These are phyloP conservation scores for Procambarus virginalis DNA, from an alignment of 1,140 invertebrate species.

Conservation along the genomic window DNA sequence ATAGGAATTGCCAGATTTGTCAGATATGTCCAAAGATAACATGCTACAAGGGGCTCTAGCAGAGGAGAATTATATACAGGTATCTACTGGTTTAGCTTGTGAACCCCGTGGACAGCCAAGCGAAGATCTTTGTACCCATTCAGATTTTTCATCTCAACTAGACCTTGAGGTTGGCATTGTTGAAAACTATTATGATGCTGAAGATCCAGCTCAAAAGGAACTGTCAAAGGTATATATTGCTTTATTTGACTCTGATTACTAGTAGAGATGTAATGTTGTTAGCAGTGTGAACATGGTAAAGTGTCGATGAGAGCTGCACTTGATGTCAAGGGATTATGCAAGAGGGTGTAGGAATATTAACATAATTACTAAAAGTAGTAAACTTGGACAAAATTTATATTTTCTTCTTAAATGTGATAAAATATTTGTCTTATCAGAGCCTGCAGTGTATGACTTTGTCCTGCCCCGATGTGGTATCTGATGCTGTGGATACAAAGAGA, in stretches of 20 bases:
- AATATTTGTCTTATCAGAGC: not conserved
- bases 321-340: too few species aligned
- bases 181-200: slow-evolving; percentile 57
- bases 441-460: slow-evolving; percentile 6
- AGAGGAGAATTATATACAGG: not conserved
- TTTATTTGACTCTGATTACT: not conserved
- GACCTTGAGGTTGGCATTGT: slow-evolving; percentile 46
- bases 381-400: too few species aligned
- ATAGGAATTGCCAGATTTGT: not conserved
- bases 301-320: too few species aligned
- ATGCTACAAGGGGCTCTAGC: not conserved
- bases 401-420: too few species aligned
- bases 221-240: slow-evolving; percentile 1
- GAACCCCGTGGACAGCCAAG: not conserved
- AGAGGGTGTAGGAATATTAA: too few species aligned
- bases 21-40: not conserved
- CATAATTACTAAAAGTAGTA: too few species aligned
- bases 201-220: slow-evolving; percentile 32
- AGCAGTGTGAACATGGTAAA: too few species aligned
- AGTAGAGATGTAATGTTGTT: too few species aligned
- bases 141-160: not conserved
- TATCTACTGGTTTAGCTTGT: not conserved
- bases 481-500: slow-evolving; percentile 4
- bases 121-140: not conserved
- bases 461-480: slow-evolving; percentile 3